These are phyloP conservation scores for Platyscapa corneri DNA, from an alignment of 1,140 invertebrate genomes.

Conservation along the genomic window DNA sequence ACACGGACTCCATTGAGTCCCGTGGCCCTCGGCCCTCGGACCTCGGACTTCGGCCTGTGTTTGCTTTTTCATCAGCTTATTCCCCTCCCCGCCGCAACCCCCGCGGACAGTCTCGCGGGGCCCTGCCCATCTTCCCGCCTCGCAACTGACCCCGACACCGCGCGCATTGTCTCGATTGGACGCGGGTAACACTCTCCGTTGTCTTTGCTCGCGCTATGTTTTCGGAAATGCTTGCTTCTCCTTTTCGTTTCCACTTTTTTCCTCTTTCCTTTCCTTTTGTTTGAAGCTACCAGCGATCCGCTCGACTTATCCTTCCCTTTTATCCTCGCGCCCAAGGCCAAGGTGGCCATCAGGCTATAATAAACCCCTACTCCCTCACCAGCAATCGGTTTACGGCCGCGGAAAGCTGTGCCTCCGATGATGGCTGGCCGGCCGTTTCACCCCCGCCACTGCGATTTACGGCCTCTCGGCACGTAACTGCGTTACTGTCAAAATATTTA, in stretches of 20 bases:
- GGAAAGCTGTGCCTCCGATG: neutral
- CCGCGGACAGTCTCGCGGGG: neutral
- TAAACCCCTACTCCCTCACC: too few relatives aligned
- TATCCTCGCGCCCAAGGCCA: neutral
- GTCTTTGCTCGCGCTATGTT: neutral
- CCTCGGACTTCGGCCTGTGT: neutral
- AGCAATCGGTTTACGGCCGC: neutral
- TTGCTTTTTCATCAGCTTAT: constrained; percentile 47
- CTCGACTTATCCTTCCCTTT: neutral
- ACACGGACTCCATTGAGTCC: constrained; percentile 63
- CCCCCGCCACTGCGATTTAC: neutral
- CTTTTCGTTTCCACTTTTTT: constrained; percentile 8
- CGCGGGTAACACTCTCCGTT: neutral
- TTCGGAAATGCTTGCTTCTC: neutral
- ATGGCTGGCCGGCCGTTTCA: neutral
- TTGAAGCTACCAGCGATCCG: constrained; percentile 30
- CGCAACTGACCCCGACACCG: neutral
- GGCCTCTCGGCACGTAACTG: too few relatives aligned
- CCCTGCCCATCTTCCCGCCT: neutral
- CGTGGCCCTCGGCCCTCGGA: constrained; percentile 16
- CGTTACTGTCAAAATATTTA: neutral
- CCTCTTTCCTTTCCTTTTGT: constrained; percentile 33
- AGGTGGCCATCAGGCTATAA: neutral
- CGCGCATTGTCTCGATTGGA: too few relatives aligned
- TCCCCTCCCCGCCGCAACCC: neutral